Evolutionary conservation across 2,797 vertebrate species (phyloP), one percentile per base, ranked within the genome.

Genomic region (Helicolenus hilgendorfi): DNA sequence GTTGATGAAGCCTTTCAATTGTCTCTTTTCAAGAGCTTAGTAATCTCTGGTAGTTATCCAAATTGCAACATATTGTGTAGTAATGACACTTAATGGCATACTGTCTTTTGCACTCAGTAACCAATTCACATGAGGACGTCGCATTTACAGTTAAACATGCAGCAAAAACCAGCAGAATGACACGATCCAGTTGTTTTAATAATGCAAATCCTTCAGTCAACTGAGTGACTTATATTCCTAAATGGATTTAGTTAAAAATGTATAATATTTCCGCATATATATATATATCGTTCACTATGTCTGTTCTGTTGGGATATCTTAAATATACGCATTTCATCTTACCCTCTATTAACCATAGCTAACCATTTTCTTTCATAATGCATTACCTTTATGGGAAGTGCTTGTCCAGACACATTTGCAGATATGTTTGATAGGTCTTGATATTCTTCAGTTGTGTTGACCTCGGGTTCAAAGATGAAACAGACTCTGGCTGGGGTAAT

Each of bases 381-480:
- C 73, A 77, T 86, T 72, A 83, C 26, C 13, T 70, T 81, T 10
- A 53, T 31, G 36, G n/a, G 53, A 81, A 65, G 24, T 53, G 55
- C 76, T 64, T 78, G 80, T 80, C 60, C 2, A 84, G 83, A 81
- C 83, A 76, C 59, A 81, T 93, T 70, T 49, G 29, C 73, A 45
- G 45, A 68, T 72, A n/a, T 29, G n/a, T 72, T 70, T 35, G 78
- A 84, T 72, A 14, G 35, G 74, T 62, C 73, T 83, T 88, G 67
- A 89, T 90, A 83, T 87, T 86, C 80, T 69, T 58, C 38, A 64
- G 68, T 45, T 73, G 45, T 83, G 84, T 87, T 94, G 92, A 96
- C 93, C 93, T 87, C 59, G 45, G 79, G 91, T 90, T 95, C 62
- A 87, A 77, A 94, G 83, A 93, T 89, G 78, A 93, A 93, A 88